phyloP scores from a whole-genome alignment of 35 echinoderm and acorn worm species.

The Heliocidaris tuberculata region DNA sequence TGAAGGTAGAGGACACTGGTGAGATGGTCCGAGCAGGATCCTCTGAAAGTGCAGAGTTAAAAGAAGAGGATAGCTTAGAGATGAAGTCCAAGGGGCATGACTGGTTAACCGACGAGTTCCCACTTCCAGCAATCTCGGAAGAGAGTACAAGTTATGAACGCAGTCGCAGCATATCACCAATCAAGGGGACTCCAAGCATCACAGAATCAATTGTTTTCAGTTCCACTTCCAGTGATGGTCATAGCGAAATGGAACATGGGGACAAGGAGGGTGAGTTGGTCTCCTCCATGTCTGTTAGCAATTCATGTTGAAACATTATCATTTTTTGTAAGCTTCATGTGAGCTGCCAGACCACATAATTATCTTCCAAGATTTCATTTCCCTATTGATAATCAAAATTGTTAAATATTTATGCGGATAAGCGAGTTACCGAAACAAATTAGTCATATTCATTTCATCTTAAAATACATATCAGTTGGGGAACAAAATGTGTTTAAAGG shows the following conservation, averaged over 20 bases:
- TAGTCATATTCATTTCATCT: neutral
- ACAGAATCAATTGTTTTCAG: neutral
- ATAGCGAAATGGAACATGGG: neutral
- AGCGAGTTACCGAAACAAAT: too few species aligned
- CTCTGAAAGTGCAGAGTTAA: neutral
- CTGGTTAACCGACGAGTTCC: conserved; percentile 84
- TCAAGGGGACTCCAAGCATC: neutral
- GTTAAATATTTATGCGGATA: too few species aligned
- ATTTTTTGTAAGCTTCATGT: too few species aligned
- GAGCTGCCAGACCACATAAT: too few species aligned
- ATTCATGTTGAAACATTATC: too few species aligned
- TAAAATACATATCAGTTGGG: neutral
- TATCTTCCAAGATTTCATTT: too few species aligned
- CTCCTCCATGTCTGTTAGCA: neutral
- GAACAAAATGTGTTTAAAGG: too few species aligned
- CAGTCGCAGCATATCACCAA: conserved; percentile 20
- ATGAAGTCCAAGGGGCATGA: conserved; percentile 43
- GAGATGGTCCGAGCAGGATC: conserved; percentile 28
- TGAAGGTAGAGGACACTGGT: conserved; percentile 90
- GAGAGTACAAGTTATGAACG: conserved; percentile 51
- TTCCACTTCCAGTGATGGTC: neutral
- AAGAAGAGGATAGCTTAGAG: conserved; percentile 23
- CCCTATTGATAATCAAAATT: too few species aligned
- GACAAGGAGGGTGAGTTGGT: neutral
- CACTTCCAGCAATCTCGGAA: conserved; percentile 86